phyloP scores from a whole-genome alignment of 2,797 vertebrate genomes.

The Balearica regulorum region DNA sequence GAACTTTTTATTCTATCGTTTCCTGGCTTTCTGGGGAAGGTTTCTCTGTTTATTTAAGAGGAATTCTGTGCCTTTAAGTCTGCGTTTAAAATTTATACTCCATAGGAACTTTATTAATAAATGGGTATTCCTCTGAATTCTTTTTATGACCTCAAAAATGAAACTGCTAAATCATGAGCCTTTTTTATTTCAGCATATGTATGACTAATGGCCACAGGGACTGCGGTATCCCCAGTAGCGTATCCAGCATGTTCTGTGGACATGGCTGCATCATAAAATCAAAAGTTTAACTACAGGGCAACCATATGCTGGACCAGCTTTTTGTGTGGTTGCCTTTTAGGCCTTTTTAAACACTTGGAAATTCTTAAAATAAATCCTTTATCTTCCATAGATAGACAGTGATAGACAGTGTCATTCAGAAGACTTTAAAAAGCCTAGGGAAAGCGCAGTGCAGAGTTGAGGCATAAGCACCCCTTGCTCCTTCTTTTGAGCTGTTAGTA shows the following conservation, averaged over 20 bases:
- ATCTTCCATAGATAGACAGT: not conserved
- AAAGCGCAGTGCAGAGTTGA: not conserved
- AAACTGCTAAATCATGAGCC: not conserved
- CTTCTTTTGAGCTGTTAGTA: not conserved
- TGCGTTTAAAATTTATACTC: not conserved
- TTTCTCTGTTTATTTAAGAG: not conserved
- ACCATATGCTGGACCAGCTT: not conserved
- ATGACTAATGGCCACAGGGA: not conserved
- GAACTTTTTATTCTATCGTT: not conserved
- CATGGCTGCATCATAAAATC: not conserved
- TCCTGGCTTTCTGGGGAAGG: not conserved
- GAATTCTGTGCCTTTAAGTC: slow-evolving; percentile 10
- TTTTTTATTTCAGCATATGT: not conserved
- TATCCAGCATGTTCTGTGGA: not conserved
- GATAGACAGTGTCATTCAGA: not conserved
- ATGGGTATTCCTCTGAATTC: not conserved
- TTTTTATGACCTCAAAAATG: slow-evolving; percentile 37
- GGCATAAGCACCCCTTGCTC: not conserved
- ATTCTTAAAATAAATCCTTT: not conserved
- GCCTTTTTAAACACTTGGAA: not conserved
- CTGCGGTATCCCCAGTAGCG: not conserved
- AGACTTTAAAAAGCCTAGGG: not conserved
- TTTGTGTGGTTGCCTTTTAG: not conserved
- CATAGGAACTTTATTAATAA: not conserved
- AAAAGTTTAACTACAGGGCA: not conserved